These are phyloP conservation scores for Psittacula derbiana DNA, from an alignment of 2,797 vertebrate species.

Conservation along the genomic window DNA sequence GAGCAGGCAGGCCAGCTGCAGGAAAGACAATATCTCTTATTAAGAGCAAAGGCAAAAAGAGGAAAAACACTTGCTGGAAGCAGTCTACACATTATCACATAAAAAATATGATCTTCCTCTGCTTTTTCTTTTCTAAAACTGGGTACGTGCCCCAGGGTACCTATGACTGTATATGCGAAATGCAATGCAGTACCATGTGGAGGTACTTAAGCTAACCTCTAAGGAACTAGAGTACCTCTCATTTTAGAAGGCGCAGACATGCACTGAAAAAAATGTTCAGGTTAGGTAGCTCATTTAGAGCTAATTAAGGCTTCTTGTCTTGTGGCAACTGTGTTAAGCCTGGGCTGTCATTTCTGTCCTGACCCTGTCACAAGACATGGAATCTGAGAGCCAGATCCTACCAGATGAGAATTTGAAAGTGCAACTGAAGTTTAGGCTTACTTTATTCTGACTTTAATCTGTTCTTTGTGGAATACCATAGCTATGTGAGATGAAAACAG, in stretches of 20 bases:
- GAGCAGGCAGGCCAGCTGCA: background rate
- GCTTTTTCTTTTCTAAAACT: background rate
- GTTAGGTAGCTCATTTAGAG: background rate
- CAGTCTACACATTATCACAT: background rate
- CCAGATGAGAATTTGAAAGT: background rate
- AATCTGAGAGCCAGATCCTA: background rate
- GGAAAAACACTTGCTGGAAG: background rate
- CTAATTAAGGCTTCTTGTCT: background rate
- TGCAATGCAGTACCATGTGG: background rate
- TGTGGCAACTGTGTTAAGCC: background rate
- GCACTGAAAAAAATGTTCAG: background rate
- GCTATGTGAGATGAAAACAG: background rate
- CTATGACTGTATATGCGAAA: background rate
- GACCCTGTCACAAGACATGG: background rate
- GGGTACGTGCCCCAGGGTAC: background rate
- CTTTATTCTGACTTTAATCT: background rate
- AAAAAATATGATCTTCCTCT: background rate
- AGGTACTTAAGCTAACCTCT: background rate
- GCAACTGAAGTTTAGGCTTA: background rate
- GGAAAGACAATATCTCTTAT: background rate
- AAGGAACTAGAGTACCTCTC: background rate
- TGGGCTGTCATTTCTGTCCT: background rate
- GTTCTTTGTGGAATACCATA: background rate
- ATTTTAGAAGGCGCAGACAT: background rate
- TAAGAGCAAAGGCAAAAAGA: background rate